Evolutionary conservation across 2,888 invertebrate species (phyloP).

Genomic region (Cephus pygmeus): DNA sequence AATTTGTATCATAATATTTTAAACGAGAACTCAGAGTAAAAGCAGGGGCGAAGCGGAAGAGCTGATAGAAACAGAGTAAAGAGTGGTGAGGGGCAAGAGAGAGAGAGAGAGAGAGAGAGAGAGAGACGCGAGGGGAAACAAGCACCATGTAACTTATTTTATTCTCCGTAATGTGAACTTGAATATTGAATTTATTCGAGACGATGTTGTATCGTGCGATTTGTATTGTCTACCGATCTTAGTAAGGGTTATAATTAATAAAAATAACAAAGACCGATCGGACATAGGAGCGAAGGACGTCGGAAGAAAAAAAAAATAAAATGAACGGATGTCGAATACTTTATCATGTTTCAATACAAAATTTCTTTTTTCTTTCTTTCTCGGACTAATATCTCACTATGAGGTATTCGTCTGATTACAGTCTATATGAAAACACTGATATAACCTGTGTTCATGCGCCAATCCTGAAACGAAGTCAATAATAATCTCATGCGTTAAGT

Average conservation of each 20-base stretch:
- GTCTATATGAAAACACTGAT: not conserved
- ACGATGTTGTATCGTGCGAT: conserved; percentile 42
- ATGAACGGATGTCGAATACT: not conserved
- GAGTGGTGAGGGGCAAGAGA: not conserved
- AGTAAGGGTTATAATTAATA: conserved; percentile 16
- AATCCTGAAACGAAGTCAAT: not conserved
- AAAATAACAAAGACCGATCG: conserved; percentile 19
- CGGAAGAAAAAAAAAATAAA: conserved; percentile 2
- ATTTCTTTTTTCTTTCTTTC: not conserved
- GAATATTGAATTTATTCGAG: conserved; percentile 45
- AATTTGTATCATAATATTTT: conserved; percentile 60
- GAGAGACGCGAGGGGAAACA: conserved; percentile 22
- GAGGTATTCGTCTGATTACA: not conserved
- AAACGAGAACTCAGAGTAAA: conserved; percentile 43
- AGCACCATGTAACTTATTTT: conserved; percentile 59
- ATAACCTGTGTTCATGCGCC: not conserved
- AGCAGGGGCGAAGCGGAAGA: not conserved
- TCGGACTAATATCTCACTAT: not conserved
- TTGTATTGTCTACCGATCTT: conserved; percentile 38
- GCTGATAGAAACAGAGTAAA: not conserved
- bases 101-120: not conserved
- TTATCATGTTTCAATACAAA: not conserved
- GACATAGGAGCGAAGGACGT: conserved; percentile 32
- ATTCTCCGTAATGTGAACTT: conserved; percentile 55
- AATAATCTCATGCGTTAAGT: not conserved